Conservation (phyloP, 2,888 invertebrate genomes). For the Drosophila robusta region DNA sequence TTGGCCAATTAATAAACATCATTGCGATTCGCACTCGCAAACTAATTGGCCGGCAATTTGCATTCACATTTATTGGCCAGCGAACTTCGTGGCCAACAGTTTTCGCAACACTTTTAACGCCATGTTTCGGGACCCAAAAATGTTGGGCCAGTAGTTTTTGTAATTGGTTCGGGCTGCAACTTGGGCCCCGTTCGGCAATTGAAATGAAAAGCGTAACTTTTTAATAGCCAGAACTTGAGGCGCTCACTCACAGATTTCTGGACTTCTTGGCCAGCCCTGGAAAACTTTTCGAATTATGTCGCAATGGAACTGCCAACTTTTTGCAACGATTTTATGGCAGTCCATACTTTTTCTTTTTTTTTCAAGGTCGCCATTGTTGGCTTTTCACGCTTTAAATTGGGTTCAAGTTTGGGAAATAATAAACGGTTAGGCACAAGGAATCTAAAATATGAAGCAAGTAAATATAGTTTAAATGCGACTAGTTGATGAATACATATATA, state of each 20-base stretch:
- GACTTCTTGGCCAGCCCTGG: slow-evolving; percentile 34
- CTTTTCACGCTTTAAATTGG: background rate
- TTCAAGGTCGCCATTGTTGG: slow-evolving; percentile 29
- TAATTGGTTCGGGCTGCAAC: slow-evolving; percentile 63
- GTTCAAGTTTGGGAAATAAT: background rate
- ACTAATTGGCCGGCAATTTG: slow-evolving; percentile 73
- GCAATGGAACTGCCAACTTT: slow-evolving; percentile 46
- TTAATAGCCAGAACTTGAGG: slow-evolving; percentile 72
- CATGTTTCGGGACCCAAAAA: slow-evolving; percentile 49
- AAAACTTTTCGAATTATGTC: slow-evolving; percentile 70
- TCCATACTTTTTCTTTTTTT: background rate
- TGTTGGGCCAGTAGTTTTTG: slow-evolving; percentile 64
- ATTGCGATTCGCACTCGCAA: slow-evolving; percentile 38
- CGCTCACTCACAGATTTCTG: slow-evolving; percentile 29
- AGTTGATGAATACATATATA: too few species aligned
- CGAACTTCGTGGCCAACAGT: slow-evolving; percentile 42
- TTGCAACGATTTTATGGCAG: slow-evolving; percentile 23
- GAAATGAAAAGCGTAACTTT: slow-evolving; percentile 77
- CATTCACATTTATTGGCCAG: slow-evolving; percentile 73
- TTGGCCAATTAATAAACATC: slow-evolving; percentile 54
- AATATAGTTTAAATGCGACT: too few species aligned
- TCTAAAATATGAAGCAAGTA: background rate
- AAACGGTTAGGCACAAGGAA: background rate
- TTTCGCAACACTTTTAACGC: slow-evolving; percentile 44
- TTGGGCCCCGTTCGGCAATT: slow-evolving; percentile 59